phyloP scores from a whole-genome alignment of 2,888 invertebrate species.

The Stenolophus ochropezus region DNA sequence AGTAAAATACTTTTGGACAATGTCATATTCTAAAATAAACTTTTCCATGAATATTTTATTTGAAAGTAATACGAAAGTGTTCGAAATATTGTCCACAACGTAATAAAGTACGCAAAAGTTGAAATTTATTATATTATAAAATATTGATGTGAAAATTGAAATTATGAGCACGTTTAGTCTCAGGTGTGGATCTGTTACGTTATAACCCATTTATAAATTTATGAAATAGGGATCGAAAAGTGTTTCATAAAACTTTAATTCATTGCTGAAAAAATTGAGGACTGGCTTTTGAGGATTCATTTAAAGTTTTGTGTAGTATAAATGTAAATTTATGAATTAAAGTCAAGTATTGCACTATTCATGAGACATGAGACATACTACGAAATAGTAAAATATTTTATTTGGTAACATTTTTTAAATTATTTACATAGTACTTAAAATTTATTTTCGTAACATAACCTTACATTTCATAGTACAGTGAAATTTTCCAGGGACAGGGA shows the following conservation, averaged over 20 bases:
- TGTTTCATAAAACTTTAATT: background rate
- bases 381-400: too few relatives aligned
- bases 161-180: conserved; percentile 34
- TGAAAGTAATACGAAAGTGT: background rate
- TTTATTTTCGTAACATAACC: too few relatives aligned
- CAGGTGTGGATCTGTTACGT: conserved; percentile 18
- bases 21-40: too few relatives aligned
- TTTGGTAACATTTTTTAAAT: too few relatives aligned
- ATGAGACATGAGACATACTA: background rate
- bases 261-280: background rate
- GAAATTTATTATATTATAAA: conserved; percentile 18
- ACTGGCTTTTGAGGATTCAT: background rate
- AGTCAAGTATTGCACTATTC: background rate
- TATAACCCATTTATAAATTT: conserved; percentile 22
- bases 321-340: too few relatives aligned
- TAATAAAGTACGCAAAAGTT: conserved; percentile 9
- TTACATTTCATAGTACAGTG: too few relatives aligned
- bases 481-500: too few relatives aligned
- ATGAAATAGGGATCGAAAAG: background rate
- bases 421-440: too few relatives aligned
- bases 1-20: too few relatives aligned
- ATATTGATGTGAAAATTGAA: conserved; percentile 34
- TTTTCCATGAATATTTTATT: background rate
- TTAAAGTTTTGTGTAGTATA: background rate
- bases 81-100: background rate